phyloP scores from a whole-genome alignment of 2,888 invertebrate genomes.

The Panorpa germanica region DNA sequence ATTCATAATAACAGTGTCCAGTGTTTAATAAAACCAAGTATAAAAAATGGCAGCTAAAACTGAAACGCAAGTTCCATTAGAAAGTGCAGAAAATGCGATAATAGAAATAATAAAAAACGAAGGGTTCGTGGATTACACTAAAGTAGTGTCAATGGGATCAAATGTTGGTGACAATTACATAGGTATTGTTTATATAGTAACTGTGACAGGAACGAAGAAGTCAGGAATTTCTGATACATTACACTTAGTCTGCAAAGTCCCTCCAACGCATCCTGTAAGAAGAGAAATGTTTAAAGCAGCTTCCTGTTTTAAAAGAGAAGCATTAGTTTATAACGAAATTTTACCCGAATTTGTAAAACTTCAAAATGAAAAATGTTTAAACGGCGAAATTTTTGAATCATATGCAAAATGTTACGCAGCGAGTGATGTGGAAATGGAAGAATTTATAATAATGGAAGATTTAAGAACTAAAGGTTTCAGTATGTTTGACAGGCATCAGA shows the following conservation, averaged over 20 bases:
- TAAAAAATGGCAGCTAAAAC: too few relatives aligned
- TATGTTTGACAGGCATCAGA: conserved; percentile 24
- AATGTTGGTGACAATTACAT: conserved; percentile 21
- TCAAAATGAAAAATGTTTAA: conserved; percentile 16
- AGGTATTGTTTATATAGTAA: conserved; percentile 18
- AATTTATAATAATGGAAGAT: conserved; percentile 29
- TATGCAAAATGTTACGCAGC: conserved; percentile 15
- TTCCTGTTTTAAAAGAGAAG: conserved; percentile 19
- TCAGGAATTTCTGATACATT: conserved; percentile 1
- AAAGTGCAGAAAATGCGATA: too few relatives aligned
- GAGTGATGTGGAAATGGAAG: conserved; percentile 19
- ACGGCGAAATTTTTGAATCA: conserved; percentile 14
- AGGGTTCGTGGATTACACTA: too few relatives aligned
- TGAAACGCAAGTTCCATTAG: too few relatives aligned
- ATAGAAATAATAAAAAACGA: too few relatives aligned
- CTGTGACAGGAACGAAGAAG: conserved; percentile 8
- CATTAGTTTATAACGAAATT: conserved; percentile 18
- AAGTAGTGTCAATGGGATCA: too few relatives aligned
- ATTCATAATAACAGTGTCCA: too few relatives aligned
- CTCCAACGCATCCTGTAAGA: conserved; percentile 17
- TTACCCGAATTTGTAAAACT: conserved; percentile 17
- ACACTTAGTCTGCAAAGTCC: conserved; percentile 17
- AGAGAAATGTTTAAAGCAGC: conserved; percentile 19
- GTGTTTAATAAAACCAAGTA: too few relatives aligned
- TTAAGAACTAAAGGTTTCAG: conserved; percentile 21